Evolutionary conservation across 2,888 invertebrate species (phyloP), one percentile per base, ranked within the genome.

Genomic region (Allacma fusca): DNA sequence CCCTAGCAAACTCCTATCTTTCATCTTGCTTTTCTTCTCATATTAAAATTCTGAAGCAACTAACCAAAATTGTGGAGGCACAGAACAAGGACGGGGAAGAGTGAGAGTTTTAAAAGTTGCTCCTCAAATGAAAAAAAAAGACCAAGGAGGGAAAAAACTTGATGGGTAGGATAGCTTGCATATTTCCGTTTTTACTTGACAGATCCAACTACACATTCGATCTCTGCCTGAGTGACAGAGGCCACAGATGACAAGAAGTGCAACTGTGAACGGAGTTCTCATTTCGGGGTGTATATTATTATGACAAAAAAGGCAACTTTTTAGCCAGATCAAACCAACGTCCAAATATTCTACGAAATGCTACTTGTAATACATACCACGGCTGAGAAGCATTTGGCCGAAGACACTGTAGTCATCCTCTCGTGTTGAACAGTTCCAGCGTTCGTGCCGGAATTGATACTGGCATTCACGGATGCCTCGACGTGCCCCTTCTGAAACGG

Each of bases 361-460:
- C 2, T 12, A 50, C 2, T 19, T 19, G n/a, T 19, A 50, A 50
- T 50, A 50, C 50, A 13, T 50, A 50, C 50, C 50, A 16, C 50
- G 50, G 50, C 50, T 50, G 7, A 50, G 16, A n/a, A 89, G 84
- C 28, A 88, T 87, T 80, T 87, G 86, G 26, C 88, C 88, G 83
- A 89, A 89, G n/a, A 89, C 87, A 65, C 87, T 87, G 80, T 86
- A 85, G 76, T 86, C 86, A 57, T 85, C 85, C 50, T 84, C 83
- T 26, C 80, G 81, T 5, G 87, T 86, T 75, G 88, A 87, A 82
- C 90, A 90, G 85, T 90, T 90, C 90, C 90, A 90, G 16, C 89
- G 85, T 84, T 90, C 89, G 83, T 87, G 87, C 72, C 87, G 85
- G 85, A 90, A 90, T 85, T 90, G 90, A 75, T 86, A 86, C 84